Conservation (phyloP, 2,888 invertebrate genomes). For the Onthophagus sagittarius region DNA sequence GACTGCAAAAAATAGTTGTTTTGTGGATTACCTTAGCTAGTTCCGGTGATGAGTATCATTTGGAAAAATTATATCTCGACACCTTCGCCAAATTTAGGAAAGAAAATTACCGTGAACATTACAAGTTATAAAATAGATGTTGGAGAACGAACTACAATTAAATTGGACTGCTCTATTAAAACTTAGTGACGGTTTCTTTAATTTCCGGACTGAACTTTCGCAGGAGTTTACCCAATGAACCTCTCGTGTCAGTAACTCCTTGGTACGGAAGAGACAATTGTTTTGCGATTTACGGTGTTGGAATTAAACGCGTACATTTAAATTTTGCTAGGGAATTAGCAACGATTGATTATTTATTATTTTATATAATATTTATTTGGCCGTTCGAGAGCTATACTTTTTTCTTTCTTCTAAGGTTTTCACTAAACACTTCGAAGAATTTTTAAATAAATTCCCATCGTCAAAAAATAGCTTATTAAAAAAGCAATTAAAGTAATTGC, state of each 20-base stretch:
- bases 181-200: constrained; percentile 64
- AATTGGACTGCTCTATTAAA: constrained; percentile 61
- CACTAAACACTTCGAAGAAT: constrained; percentile 51
- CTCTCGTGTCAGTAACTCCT: constrained; percentile 54
- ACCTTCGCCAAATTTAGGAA: constrained; percentile 51
- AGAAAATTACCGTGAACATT: constrained; percentile 51
- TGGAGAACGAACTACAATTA: constrained; percentile 50
- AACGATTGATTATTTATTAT: constrained; percentile 46
- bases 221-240: constrained; percentile 56
- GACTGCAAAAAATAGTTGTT: constrained; percentile 64
- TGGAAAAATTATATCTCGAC: constrained; percentile 61
- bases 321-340: constrained; percentile 59
- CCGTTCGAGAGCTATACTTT: constrained; percentile 59
- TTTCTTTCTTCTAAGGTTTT: constrained; percentile 52
- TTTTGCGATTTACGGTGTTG: constrained; percentile 66
- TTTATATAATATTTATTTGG: constrained; percentile 55
- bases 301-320: constrained; percentile 55
- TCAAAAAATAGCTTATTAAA: no score
- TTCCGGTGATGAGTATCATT: constrained; percentile 68
- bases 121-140: constrained; percentile 43
- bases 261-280: constrained; percentile 60
- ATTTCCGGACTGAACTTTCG: constrained; percentile 53
- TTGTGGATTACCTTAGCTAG: constrained; percentile 77
- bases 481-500: no score
- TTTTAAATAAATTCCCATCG: constrained; percentile 58